phyloP scores from a whole-genome alignment of 2,888 invertebrate species.

The Athalia cordata region DNA sequence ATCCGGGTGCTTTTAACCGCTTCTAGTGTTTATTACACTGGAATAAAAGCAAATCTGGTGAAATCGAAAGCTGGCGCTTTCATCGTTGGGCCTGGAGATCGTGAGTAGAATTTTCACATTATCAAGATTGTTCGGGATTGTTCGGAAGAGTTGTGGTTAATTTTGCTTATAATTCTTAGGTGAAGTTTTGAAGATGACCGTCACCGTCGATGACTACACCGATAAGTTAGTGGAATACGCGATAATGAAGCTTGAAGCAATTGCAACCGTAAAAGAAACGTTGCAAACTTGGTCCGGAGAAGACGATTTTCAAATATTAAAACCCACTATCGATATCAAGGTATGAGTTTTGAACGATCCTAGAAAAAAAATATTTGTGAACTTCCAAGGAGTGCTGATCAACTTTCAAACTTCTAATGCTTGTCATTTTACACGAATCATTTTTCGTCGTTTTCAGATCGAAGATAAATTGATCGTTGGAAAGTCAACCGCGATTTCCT shows the following conservation, averaged over 20 bases:
- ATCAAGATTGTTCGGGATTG: too few relatives aligned
- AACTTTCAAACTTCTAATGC: neutral
- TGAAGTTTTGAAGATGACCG: slow-evolving; percentile 76
- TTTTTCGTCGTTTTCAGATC: slow-evolving; percentile 74
- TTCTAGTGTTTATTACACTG: slow-evolving; percentile 86
- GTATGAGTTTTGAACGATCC: slow-evolving; percentile 71
- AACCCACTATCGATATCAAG: slow-evolving; percentile 82
- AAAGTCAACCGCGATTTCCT: slow-evolving; percentile 75
- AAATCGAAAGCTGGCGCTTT: slow-evolving; percentile 82
- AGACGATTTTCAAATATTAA: slow-evolving; percentile 87
- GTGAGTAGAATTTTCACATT: slow-evolving; percentile 72
- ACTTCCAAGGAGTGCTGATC: too few relatives aligned
- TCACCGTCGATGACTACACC: slow-evolving; percentile 83
- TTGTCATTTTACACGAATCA: neutral
- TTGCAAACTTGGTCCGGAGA: slow-evolving; percentile 89
- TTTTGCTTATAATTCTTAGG: slow-evolving; percentile 69
- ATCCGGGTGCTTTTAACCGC: slow-evolving; percentile 82
- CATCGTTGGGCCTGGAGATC: slow-evolving; percentile 78
- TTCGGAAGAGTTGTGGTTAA: neutral
- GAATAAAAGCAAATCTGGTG: slow-evolving; percentile 82
- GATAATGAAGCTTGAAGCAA: slow-evolving; percentile 86
- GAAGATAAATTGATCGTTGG: slow-evolving; percentile 78
- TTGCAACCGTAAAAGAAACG: slow-evolving; percentile 87
- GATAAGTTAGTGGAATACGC: slow-evolving; percentile 87
- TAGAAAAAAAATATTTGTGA: neutral